Evolutionary conservation across 2,888 invertebrate genomes (phyloP).

Genomic region (Apodemia duryi): DNA sequence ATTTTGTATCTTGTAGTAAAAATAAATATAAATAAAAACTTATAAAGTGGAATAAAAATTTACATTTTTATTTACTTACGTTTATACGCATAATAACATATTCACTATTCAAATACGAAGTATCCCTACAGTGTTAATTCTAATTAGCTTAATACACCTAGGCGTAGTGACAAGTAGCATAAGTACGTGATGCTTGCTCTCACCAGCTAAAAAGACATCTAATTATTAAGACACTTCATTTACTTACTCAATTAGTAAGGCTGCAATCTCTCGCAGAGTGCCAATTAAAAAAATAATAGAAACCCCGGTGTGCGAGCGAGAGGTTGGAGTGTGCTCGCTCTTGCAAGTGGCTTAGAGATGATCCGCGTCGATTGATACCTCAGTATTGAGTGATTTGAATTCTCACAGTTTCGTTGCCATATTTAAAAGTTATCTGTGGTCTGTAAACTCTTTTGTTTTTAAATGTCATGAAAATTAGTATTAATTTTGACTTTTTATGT

Average conservation of each 20-base stretch:
- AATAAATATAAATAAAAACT: not conserved
- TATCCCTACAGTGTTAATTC: constrained; percentile 23
- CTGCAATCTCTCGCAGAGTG: constrained; percentile 63
- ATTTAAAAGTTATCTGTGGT: constrained; percentile 25
- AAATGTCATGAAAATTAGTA: not conserved
- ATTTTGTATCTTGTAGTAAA: too few species aligned
- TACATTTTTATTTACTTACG: not conserved
- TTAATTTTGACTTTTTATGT: not conserved
- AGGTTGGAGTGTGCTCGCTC: constrained; percentile 47
- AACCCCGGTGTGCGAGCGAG: constrained; percentile 55
- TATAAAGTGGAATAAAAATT: not conserved
- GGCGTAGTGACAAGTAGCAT: constrained; percentile 30
- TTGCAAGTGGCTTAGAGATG: constrained; percentile 55
- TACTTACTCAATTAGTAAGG: constrained; percentile 73
- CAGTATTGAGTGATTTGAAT: constrained; percentile 40
- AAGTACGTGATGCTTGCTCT: constrained; percentile 36
- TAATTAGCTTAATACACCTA: constrained; percentile 34
- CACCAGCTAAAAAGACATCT: constrained; percentile 61
- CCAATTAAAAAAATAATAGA: constrained; percentile 76
- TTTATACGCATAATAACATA: constrained; percentile 5
- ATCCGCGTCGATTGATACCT: constrained; percentile 46
- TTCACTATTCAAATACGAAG: constrained; percentile 2
- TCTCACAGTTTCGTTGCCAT: constrained; percentile 32
- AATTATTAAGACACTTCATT: constrained; percentile 75
- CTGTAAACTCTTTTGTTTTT: constrained; percentile 25